Conservation (phyloP, 2,113 vertebrate genomes). For the Tinamus guttatus region DNA sequence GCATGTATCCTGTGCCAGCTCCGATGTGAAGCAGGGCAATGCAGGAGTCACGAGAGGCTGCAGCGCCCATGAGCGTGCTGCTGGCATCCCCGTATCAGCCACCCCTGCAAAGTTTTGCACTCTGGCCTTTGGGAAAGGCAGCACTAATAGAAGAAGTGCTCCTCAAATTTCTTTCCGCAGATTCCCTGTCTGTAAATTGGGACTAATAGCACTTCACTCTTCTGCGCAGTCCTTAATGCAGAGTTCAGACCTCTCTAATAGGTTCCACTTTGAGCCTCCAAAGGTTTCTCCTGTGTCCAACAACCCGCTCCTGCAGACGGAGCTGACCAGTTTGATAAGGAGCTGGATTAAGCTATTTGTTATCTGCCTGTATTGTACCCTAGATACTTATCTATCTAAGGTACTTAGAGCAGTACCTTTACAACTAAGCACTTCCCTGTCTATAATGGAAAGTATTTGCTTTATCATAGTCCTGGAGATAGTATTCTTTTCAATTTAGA, state of each 20-base stretch:
- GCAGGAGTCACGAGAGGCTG: conserved; percentile 22
- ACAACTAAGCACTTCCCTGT: conserved; percentile 35
- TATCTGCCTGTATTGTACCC: conserved; percentile 52
- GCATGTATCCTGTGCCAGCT: conserved; percentile 46
- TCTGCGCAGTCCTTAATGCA: conserved; percentile 53
- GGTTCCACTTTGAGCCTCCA: conserved; percentile 45
- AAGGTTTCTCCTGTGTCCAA: conserved; percentile 53
- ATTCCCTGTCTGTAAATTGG: conserved; percentile 43
- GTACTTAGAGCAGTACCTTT: conserved; percentile 63
- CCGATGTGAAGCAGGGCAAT: not conserved
- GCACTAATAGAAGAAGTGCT: not conserved
- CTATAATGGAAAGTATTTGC: conserved; percentile 61
- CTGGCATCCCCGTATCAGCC: not conserved
- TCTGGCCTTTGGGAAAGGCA: not conserved
- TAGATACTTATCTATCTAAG: conserved; percentile 65
- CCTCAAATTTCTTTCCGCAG: conserved; percentile 20
- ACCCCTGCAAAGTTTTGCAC: not conserved
- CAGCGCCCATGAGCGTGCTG: not conserved
- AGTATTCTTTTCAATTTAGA: conserved; percentile 55
- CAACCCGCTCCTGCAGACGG: conserved; percentile 39
- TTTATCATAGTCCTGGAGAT: conserved; percentile 58
- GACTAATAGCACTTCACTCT: conserved; percentile 56
- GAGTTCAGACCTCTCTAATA: conserved; percentile 53
- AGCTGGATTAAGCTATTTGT: conserved; percentile 66
- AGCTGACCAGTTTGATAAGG: conserved; percentile 64